Percentiles rank a stretch among this genome's conserved stretches.
Conservation (phyloP, 2,797 vertebrate species). For the Loris lydekkerianus region DNA sequence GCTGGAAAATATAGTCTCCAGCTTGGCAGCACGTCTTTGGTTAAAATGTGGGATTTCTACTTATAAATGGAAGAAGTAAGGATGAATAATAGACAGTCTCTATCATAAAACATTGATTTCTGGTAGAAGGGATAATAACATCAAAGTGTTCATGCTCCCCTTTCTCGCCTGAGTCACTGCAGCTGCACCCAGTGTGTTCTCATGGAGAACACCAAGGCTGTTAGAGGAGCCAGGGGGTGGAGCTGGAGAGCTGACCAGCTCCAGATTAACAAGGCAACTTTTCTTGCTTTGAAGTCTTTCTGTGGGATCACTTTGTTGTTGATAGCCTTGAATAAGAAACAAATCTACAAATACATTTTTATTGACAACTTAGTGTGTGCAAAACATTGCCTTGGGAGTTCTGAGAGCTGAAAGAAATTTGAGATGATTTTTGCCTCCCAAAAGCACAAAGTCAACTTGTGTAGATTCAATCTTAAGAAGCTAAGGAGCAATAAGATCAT, state of each 20-base stretch:
- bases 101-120: background rate
- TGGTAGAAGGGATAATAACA: background rate
- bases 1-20: background rate
- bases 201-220: background rate
- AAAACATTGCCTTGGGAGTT: background rate
- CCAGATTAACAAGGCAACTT: background rate
- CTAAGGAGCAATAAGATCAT: constrained; percentile 18
- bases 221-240: background rate
- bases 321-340: background rate
- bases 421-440: background rate
- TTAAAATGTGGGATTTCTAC: constrained; percentile 24
- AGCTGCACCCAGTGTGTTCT: background rate
- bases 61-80: background rate
- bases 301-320: background rate
- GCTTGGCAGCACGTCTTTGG: background rate
- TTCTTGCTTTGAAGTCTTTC: constrained; percentile 26
- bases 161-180: background rate
- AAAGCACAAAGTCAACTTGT: background rate
- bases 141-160: background rate
- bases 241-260: background rate
- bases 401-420: constrained; percentile 26
- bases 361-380: background rate
- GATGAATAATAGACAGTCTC: background rate
- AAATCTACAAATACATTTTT: background rate
- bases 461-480: background rate